Evolutionary conservation across 2,113 vertebrate species (phyloP).

Genomic region (Trichechus manatus): DNA sequence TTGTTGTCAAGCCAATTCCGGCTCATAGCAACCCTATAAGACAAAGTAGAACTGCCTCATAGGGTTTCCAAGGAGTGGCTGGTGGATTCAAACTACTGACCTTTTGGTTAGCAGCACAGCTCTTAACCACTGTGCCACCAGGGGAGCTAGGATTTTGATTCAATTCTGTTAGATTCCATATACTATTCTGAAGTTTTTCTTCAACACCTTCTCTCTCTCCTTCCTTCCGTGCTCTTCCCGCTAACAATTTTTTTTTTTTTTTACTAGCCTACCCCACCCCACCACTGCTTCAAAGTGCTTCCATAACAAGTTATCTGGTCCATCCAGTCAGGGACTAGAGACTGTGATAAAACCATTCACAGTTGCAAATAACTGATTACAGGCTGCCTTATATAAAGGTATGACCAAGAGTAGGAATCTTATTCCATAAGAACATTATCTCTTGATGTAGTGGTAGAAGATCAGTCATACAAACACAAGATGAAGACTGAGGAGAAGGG

Average conservation of each 20-base stretch:
- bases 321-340: not conserved
- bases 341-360: not conserved
- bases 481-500: not conserved
- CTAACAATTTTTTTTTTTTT: not conserved
- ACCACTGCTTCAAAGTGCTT: not conserved
- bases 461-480: not conserved
- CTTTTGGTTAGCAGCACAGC: too few relatives aligned
- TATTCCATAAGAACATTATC: not conserved
- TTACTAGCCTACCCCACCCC: not conserved
- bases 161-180: not conserved
- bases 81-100: too few relatives aligned
- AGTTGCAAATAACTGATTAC: constrained; percentile 16
- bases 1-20: too few relatives aligned
- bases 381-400: not conserved
- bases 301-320: not conserved
- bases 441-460: not conserved
- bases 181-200: not conserved
- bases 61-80: too few relatives aligned
- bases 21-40: too few relatives aligned
- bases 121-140: too few relatives aligned
- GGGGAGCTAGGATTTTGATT: not conserved
- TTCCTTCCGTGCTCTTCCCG: not conserved
- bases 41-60: too few relatives aligned
- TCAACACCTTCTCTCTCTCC: not conserved
- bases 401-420: not conserved